These are phyloP conservation scores for Acrocephalus kingi DNA, from an alignment of 2,113 vertebrate genomes.

Conservation along the genomic window DNA sequence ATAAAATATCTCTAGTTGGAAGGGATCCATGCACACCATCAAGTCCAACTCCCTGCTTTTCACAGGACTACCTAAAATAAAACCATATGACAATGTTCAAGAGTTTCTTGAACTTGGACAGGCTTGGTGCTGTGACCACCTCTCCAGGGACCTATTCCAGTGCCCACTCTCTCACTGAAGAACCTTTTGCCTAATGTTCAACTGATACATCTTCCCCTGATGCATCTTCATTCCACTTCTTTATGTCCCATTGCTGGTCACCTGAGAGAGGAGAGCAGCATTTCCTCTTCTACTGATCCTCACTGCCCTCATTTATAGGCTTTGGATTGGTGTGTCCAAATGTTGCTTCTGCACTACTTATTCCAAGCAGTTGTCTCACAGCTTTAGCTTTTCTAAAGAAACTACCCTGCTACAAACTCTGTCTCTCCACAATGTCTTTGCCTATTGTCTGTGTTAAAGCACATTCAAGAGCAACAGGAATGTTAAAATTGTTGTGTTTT, in stretches of 20 bases:
- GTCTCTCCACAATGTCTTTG: neutral
- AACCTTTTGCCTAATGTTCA: neutral
- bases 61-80: neutral
- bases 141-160: neutral
- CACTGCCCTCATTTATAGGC: neutral
- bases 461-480: neutral
- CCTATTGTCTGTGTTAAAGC: neutral
- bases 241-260: rapidly evolving
- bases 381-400: neutral
- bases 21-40: neutral
- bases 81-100: neutral
- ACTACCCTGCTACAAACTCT: rapidly evolving
- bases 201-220: neutral
- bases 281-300: rapidly evolving
- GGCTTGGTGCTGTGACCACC: neutral
- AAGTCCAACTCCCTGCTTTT: neutral
- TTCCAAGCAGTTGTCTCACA: neutral
- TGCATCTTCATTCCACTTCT: neutral
- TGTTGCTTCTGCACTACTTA: neutral
- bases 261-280: neutral
- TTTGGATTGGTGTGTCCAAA: neutral
- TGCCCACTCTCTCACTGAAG: neutral
- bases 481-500: neutral
- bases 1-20: neutral
- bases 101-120: neutral